Base-by-base conservation (phyloP, 2,113 vertebrate genomes). In the Corydoras maculifer region DNA sequence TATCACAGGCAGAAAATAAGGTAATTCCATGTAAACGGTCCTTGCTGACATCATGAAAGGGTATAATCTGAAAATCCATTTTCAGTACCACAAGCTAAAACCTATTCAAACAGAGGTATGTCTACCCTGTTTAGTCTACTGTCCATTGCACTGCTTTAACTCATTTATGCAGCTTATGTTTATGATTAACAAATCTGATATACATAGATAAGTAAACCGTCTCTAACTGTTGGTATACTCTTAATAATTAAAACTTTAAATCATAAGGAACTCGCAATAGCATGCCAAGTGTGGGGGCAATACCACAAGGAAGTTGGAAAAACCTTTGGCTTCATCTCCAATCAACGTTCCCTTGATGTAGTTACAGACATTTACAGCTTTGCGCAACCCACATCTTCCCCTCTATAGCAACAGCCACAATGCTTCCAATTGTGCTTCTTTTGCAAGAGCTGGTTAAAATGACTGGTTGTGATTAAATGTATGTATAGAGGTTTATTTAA, bases 41-140 rank as follows among this genome's bases (percentile, higher is more conserved):
- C 7, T 53, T 43, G 30, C 2, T 12, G n/a, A 14, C n/a, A 13
- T 55, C 18, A 68, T 60, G 58, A 66, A 31, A 8, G 51, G 4
- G 31, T 35, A 60, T 66, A 61, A 66, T 25, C 35, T 73, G 64
- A 62, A 73, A 62, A 73, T 68, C 48, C 15, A 68, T 68, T 68
- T 67, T 51, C 57, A 51, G 30, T 67, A 50, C 65, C 53, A 66
- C 13, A 67, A 30, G 35, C 35, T 43, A 29, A 67, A 14, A 51
- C 50, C 6, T 50, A 29, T 55, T n/a, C 62, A 35, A 53, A 25
- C 32, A 25, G 3, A 50, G 32, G 50, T 67, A 62, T 48, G 15
- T 58, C 53, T 32, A 59, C 18, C 8, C 59, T 50, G 64, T 67
- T 73, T 73, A 67, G 51, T 72, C 53, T 73, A 13, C 57, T 35